Conservation (phyloP, 2,797 vertebrate species). For the Centropyge bicolor region DNA sequence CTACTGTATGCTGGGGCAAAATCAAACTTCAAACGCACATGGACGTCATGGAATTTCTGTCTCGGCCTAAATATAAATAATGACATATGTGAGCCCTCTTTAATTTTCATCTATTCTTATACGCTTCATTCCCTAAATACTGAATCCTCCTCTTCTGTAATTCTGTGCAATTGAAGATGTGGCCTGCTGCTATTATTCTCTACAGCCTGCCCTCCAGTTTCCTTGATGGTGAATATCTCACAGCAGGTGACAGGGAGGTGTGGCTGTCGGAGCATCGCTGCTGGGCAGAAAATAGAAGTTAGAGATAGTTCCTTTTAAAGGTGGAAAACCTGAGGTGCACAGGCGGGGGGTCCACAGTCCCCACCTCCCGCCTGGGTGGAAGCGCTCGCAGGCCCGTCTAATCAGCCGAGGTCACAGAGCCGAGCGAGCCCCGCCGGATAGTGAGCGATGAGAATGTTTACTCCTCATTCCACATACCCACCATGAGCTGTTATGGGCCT, state of each 20-base stretch:
- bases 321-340: slow-evolving; percentile 44
- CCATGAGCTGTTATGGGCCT: slow-evolving; percentile 51
- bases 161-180: neutral
- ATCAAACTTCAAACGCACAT: neutral
- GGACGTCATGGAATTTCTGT: neutral
- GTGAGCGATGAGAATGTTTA: slow-evolving; percentile 74
- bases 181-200: slow-evolving; percentile 17
- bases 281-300: slow-evolving; percentile 51
- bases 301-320: slow-evolving; percentile 52
- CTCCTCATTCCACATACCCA: slow-evolving; percentile 62
- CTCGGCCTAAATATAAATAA: neutral
- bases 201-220: slow-evolving; percentile 10
- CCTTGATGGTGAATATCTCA: slow-evolving; percentile 31
- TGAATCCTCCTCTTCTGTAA: slow-evolving; percentile 11
- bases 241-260: slow-evolving; percentile 44
- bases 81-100: neutral
- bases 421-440: slow-evolving; percentile 33
- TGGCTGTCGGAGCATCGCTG: slow-evolving; percentile 27
- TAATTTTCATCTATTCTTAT: neutral
- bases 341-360: slow-evolving; percentile 46
- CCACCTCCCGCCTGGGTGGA: slow-evolving; percentile 38
- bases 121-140: neutral
- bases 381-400: slow-evolving; percentile 48
- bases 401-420: slow-evolving; percentile 52
- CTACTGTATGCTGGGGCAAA: neutral